Percentiles rank a stretch among this genome's conserved stretches.
Conservation (phyloP, 2,113 vertebrate genomes). For the Varanus komodoensis region DNA sequence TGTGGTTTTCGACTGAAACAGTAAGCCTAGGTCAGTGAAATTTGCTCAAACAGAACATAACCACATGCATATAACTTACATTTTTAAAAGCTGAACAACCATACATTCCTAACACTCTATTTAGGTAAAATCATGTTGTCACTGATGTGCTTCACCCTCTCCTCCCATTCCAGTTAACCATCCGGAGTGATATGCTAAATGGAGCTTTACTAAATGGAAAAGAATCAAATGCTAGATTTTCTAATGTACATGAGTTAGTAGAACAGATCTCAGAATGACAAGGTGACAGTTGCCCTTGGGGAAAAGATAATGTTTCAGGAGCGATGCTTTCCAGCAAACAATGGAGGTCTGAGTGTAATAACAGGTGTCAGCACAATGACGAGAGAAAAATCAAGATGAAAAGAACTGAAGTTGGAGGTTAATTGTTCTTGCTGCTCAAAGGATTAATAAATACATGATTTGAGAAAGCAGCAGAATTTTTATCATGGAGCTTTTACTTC, state of each 20-base stretch:
- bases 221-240: constrained; percentile 25
- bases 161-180: not conserved
- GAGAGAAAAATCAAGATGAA: constrained; percentile 26
- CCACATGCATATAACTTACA: not conserved
- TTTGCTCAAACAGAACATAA: not conserved
- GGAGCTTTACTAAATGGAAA: not conserved
- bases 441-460: constrained; percentile 4
- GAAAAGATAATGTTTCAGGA: constrained; percentile 31
- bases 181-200: not conserved
- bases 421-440: constrained; percentile 16
- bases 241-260: constrained; percentile 11
- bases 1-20: not conserved
- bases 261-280: constrained; percentile 22
- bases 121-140: not conserved
- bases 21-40: not conserved
- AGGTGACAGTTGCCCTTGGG: constrained; percentile 3
- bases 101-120: not conserved
- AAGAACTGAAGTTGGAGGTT: constrained; percentile 22
- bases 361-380: not conserved
- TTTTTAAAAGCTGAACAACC: not conserved
- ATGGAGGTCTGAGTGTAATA: not conserved
- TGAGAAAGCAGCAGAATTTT: not conserved
- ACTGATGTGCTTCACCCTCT: not conserved
- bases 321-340: not conserved
- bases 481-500: not conserved